Base-by-base conservation (phyloP, 2,888 invertebrate genomes). In the Leptinotarsa haldemani region DNA sequence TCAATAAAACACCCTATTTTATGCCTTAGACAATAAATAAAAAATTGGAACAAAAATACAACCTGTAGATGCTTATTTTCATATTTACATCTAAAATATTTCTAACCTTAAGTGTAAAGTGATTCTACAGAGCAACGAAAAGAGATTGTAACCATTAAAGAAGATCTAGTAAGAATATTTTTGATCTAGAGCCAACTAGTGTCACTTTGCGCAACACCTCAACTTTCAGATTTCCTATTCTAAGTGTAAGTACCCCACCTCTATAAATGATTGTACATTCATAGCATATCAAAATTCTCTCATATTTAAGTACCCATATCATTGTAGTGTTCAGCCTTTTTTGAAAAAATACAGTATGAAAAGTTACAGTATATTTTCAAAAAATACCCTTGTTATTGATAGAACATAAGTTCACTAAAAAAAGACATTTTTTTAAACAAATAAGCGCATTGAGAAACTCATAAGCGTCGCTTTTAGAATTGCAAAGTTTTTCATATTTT, bases 231-330 rank as follows among this genome's bases (percentile, higher is more conserved):
- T 18, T 40, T 61, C 22, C 48, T 25, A 30, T 16, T 50, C 9
- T 22, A 25, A 63, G 12, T 63, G 20, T 70, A 70, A 61, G 50
- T 50, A 40, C 30, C 22, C 30, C 22, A 65, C 20, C 20, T 56
- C 30, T 56, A 25, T 56, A 18, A n/a, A 50, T 68, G 52, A 48
- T n/a, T 22, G 25, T 40, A 58, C 25, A 50, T 16, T 70, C 69
- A 61, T 73, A 73, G 70, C 73, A 73, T 73, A 73, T 73, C 73
- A 70, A 72, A 22, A 56, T 70, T 69, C 47, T 69, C 52, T 69
- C 69, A 65, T 73, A 69, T 52, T 64, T 66, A 73, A 47, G 46
- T 52, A 61, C 66, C 58, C 73, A 73, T 73, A 73, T 73, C 73
- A 70, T 70, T 73, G 50, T 73, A 69, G 73, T 70, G 73, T 63